Evolutionary conservation across 2,888 invertebrate genomes (phyloP), one percentile per base, ranked within the genome.

Genomic region (Glyphotaelius pellucidus): DNA sequence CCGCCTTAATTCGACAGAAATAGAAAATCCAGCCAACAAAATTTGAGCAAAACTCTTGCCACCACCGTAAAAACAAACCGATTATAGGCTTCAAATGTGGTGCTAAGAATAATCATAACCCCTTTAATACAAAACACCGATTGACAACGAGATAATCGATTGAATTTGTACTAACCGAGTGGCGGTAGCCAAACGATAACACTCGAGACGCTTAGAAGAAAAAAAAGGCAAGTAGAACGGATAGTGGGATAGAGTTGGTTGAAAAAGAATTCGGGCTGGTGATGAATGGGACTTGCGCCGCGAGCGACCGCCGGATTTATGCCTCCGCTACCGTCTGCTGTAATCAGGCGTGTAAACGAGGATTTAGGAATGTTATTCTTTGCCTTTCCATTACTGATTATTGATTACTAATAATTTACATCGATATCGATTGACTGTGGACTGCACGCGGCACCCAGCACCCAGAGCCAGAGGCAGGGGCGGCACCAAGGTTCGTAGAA

Each of bases 291-390:
- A 5, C 38, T 19, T 35, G 67, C 67, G 85, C 90, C 90, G 42
- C 32, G 84, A 90, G 90, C 81, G 90, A 90, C 81, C 67, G 11
- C 85, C 67, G 90, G 80, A 90, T 90, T 90, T 90, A 90, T 90
- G 5, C 12, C 90, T 47, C 83, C 90, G 90, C 90, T 90, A 90
- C 90, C 83, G 90, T 83, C 52, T 25, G 52, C 87, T 87, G 89
- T 90, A 90, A 90, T 90, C 90, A 90, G 80, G 47, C 90, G 90
- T 83, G 90, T 90, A 90, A 90, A 90, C 14, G 90, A 83, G 83
- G 90, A 52, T 80, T 90, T 90, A 90, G 83, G 90, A 90, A 90
- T 90, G 90, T 90, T 90, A 81, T 90, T 90, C 90, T 47, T 90
- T 90, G 83, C 81, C 42, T 90, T 90, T 42, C 47, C 90, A 90